Conservation (phyloP, 2,888 invertebrate genomes). For the Melieria omissa region DNA sequence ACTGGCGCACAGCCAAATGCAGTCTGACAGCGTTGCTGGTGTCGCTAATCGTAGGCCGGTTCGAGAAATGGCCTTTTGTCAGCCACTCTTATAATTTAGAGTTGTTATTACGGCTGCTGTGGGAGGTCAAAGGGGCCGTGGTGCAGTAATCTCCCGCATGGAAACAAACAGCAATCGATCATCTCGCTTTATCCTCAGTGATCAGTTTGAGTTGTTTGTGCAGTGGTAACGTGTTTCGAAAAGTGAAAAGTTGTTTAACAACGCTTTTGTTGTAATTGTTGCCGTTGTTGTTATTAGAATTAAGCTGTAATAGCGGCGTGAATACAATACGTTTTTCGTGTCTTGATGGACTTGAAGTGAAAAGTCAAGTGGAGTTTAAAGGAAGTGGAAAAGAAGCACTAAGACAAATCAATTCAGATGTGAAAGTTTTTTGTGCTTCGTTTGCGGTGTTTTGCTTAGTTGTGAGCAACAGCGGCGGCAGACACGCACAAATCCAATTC, state of each 20-base stretch:
- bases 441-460: not conserved
- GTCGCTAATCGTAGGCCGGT: too few relatives aligned
- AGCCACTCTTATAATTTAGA: too few relatives aligned
- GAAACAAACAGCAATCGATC: too few relatives aligned
- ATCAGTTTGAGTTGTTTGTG: too few relatives aligned
- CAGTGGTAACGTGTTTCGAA: not conserved
- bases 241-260: conserved; percentile 8
- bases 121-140: too few relatives aligned
- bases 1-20: conserved; percentile 24
- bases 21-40: conserved; percentile 10
- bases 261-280: not conserved
- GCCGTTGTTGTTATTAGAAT: conserved; percentile 5
- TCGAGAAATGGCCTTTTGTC: too few relatives aligned
- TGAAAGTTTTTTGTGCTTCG: conserved; percentile 6
- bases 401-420: conserved; percentile 10
- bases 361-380: not conserved
- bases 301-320: conserved; percentile 7
- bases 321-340: not conserved
- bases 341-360: conserved; percentile 3
- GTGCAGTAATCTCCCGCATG: too few relatives aligned
- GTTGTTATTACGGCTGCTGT: too few relatives aligned
- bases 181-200: too few relatives aligned
- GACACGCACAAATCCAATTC: conserved; percentile 11
- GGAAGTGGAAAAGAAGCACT: not conserved
- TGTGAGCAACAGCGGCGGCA: not conserved